Conservation (phyloP, 1,140 invertebrate genomes). For the Mylabris phalerata region DNA sequence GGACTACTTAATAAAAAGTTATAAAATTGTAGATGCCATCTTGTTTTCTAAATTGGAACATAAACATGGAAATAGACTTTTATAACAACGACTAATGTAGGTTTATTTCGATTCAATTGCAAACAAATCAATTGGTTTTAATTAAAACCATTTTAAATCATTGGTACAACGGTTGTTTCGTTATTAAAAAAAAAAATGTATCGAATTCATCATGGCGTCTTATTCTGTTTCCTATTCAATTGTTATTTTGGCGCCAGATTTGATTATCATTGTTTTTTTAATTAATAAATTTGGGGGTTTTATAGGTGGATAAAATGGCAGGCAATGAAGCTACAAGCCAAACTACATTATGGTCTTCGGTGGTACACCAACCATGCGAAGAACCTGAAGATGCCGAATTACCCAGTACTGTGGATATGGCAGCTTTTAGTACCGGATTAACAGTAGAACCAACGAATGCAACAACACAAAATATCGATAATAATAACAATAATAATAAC, state of each 20-base stretch:
- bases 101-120: neutral
- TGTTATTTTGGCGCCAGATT: constrained; percentile 31
- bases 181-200: neutral
- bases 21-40: constrained; percentile 22
- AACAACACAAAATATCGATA: constrained; percentile 25
- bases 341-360: constrained; percentile 49
- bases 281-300: constrained; percentile 2
- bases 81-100: constrained; percentile 22
- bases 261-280: constrained; percentile 5
- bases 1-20: no score
- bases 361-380: constrained; percentile 55
- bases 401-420: constrained; percentile 59
- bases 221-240: constrained; percentile 7
- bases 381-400: constrained; percentile 54
- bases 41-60: constrained; percentile 34
- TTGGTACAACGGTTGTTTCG: neutral
- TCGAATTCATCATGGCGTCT: constrained; percentile 6
- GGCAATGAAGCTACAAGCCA: constrained; percentile 37
- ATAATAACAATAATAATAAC: constrained; percentile 28
- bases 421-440: constrained; percentile 43
- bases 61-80: constrained; percentile 38
- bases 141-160: neutral
- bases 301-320: constrained; percentile 34
- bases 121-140: constrained; percentile 11
- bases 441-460: constrained; percentile 34